A percentile compares a stretch with the other conserved stretches of the same genome.
Conservation (phyloP, 2,113 vertebrate genomes). For the Microcebus jonahi region DNA sequence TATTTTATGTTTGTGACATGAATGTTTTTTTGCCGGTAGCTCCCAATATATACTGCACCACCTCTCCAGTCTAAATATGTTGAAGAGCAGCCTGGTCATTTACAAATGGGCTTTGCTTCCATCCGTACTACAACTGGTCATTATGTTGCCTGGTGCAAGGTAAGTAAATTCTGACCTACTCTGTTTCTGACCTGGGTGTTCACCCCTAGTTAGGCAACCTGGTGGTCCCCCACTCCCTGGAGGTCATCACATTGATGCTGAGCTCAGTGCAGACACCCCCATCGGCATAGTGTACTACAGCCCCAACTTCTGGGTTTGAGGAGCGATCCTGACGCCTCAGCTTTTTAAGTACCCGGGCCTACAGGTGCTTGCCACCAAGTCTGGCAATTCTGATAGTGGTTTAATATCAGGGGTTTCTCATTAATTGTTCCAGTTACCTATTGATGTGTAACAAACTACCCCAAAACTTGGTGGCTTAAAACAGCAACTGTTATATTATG, state of each 20-base stretch:
- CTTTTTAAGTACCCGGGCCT: too few relatives aligned
- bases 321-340: too few relatives aligned
- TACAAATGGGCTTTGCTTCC: slow-evolving; percentile 85
- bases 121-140: slow-evolving; percentile 78
- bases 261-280: too few relatives aligned
- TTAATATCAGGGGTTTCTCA: slow-evolving; percentile 6
- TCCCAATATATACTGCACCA: slow-evolving; percentile 89
- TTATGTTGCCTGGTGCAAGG: slow-evolving; percentile 86
- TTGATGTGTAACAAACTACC: neutral
- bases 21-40: slow-evolving; percentile 80
- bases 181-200: too few relatives aligned
- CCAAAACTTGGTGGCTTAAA: slow-evolving; percentile 8
- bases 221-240: too few relatives aligned
- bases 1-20: slow-evolving; percentile 37
- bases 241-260: too few relatives aligned
- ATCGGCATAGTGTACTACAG: too few relatives aligned
- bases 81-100: slow-evolving; percentile 86
- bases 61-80: slow-evolving; percentile 80
- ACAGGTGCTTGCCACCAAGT: too few relatives aligned
- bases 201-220: too few relatives aligned
- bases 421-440: slow-evolving; percentile 37
- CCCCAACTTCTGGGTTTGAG: too few relatives aligned
- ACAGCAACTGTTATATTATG: neutral
- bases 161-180: slow-evolving; percentile 78
- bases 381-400: slow-evolving; percentile 28